Evolutionary conservation across 2,888 invertebrate species (phyloP).

Genomic region (Plutella xylostella): DNA sequence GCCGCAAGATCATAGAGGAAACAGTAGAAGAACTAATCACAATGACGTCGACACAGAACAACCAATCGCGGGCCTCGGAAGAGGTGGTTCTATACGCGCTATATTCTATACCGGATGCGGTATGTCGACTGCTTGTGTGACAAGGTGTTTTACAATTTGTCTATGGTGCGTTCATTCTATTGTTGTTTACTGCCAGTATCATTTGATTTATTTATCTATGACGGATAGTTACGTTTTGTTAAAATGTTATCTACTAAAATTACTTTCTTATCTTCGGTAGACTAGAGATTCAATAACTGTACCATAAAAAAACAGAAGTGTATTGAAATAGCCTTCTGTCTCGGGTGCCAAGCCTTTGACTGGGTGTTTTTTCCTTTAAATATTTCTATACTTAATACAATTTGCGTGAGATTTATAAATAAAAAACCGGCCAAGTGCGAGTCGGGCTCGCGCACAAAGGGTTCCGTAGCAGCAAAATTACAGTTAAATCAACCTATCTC

Average conservation of each 20-base stretch:
- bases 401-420: too few species aligned
- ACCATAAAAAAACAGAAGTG: neutral
- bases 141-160: slow-evolving; percentile 7
- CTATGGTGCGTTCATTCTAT: neutral
- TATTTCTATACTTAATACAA: too few species aligned
- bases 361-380: too few species aligned
- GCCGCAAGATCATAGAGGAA: slow-evolving; percentile 43
- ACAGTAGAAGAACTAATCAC: slow-evolving; percentile 33
- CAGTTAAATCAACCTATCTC: too few species aligned
- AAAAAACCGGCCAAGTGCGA: too few species aligned
- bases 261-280: slow-evolving; percentile 5
- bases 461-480: too few species aligned
- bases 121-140: slow-evolving; percentile 36
- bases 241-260: neutral
- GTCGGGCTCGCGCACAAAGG: too few species aligned
- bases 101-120: slow-evolving; percentile 48
- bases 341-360: too few species aligned
- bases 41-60: slow-evolving; percentile 23
- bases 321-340: neutral
- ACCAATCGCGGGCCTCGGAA: slow-evolving; percentile 33
- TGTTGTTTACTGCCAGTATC: neutral
- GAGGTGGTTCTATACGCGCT: slow-evolving; percentile 46
- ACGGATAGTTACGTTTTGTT: neutral
- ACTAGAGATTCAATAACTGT: neutral
- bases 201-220: neutral